Conservation (phyloP, 2,113 vertebrate genomes). For the Eubucco bourcierii region DNA sequence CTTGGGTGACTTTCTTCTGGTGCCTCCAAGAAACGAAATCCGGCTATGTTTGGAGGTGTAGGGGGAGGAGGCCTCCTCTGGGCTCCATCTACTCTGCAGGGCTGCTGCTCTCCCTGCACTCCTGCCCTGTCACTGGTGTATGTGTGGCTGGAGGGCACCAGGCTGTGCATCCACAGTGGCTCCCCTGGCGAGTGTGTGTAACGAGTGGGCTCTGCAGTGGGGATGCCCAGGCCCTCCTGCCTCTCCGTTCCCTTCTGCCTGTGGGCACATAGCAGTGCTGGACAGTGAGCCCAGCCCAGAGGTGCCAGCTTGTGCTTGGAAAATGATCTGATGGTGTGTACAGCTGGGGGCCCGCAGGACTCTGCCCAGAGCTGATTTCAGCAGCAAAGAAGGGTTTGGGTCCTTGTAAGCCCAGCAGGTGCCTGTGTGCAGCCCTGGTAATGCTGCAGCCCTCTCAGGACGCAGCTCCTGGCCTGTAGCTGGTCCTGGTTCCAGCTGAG, state of each 20-base stretch:
- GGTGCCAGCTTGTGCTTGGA: rapidly evolving
- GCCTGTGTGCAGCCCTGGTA: neutral
- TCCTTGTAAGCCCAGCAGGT: neutral
- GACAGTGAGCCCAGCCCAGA: rapidly evolving
- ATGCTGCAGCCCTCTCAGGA: neutral
- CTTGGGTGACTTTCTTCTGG: neutral
- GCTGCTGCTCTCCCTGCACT: neutral
- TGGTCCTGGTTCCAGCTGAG: constrained; percentile 4
- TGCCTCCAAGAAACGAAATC: neutral
- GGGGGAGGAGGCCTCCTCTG: neutral
- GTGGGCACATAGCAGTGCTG: rapidly evolving
- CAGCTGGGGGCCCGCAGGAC: neutral
- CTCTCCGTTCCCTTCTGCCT: neutral
- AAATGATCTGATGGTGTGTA: neutral
- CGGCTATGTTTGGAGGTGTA: neutral
- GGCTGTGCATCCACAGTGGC: neutral
- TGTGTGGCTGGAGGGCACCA: rapidly evolving
- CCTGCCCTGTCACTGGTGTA: rapidly evolving
- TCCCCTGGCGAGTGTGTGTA: neutral
- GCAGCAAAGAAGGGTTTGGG: rapidly evolving
- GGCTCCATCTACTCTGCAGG: neutral
- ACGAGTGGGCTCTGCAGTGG: too few species aligned
- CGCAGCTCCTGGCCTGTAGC: neutral
- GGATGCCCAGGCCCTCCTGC: neutral
- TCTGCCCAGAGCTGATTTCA: neutral